Evolutionary conservation across 2,797 vertebrate species (phyloP).

Genomic region (Falco rusticolus): DNA sequence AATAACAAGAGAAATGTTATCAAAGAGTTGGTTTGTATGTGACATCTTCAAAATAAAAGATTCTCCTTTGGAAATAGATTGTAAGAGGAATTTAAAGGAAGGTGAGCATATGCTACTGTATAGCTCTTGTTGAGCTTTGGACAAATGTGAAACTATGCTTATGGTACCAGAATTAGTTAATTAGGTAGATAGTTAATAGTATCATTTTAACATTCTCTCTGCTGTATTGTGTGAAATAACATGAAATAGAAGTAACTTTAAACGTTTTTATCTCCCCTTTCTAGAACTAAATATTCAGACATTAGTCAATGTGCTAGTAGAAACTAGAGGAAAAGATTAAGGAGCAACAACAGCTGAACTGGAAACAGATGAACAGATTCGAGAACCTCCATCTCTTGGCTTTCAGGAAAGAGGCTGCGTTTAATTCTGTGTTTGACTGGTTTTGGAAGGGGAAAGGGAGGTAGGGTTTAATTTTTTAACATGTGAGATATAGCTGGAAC

Average conservation of each 20-base stretch:
- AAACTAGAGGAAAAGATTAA: slow-evolving; percentile 51
- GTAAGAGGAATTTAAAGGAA: not conserved
- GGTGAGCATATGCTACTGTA: not conserved
- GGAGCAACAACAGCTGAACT: not conserved
- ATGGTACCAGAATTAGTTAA: not conserved
- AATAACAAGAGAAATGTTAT: not conserved
- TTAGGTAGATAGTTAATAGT: not conserved
- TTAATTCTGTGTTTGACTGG: not conserved
- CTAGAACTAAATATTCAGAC: slow-evolving; percentile 54
- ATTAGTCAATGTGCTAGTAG: slow-evolving; percentile 38
- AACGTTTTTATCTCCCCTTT: not conserved
- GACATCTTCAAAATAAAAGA: not conserved
- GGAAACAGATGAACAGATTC: not conserved
- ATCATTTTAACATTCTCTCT: not conserved
- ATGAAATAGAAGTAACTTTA: not conserved
- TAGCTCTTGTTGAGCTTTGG: not conserved
- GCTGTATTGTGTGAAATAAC: not conserved
- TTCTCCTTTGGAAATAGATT: not conserved
- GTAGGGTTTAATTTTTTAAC: slow-evolving; percentile 2
- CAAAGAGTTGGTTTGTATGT: not conserved
- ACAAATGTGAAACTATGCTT: not conserved
- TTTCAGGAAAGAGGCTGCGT: not conserved
- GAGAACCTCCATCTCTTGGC: not conserved
- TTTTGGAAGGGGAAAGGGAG: not conserved
- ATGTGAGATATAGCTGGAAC: not conserved